Evolutionary conservation across 1,140 invertebrate genomes (phyloP), one percentile per base, ranked within the genome.

Genomic region (Zaprionus africanus): DNA sequence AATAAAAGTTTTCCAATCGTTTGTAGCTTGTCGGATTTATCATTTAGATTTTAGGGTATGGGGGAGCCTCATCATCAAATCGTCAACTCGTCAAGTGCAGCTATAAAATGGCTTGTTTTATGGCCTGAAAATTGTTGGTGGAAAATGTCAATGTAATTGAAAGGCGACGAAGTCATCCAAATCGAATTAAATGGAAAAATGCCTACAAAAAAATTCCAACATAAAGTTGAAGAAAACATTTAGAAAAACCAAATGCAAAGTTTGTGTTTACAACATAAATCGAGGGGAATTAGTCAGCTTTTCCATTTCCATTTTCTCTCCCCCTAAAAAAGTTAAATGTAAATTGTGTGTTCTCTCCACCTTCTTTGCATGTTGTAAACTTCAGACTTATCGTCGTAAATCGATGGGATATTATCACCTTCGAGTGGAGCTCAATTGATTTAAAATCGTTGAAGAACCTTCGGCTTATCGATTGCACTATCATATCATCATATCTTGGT

Each of bases 391-490:
- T 85, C 76, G 59, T 34, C 67, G 56, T 34, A 51, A 69, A 59
- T 70, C 60, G 61, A 64, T 84, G 36, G 63, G 15, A 60, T 58
- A 66, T 46, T 70, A 69, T 82, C 64, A 49, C 43, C 67, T 79
- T 69, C n/a, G 36, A 84, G 82, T 73, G 82, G 49, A 24, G 46
- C 24, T 65, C 56, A 71, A 86, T 85, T 85, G 81, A 84, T 75
- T 71, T 76, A 36, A 46, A 69, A 51, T 49, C 57, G 31, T 17
- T 15, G 56, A 49, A 38, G 58, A 70, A 76, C 19, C 43, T 22
- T 59, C 4, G 5, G 15, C 3, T 15, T 46, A 46, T 46, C 41
- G 41, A n/a, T 11, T 38, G 9, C 7, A 34, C 5, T 38, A 60
- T 46, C 41, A n/a, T 57, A 26, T 66, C 13, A 41, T 43, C 2